Percentiles rank a stretch among this genome's conserved stretches.
These are phyloP conservation scores for Ctenopoma multispine DNA, from an alignment of 2,797 vertebrate genomes.

Conservation along the genomic window DNA sequence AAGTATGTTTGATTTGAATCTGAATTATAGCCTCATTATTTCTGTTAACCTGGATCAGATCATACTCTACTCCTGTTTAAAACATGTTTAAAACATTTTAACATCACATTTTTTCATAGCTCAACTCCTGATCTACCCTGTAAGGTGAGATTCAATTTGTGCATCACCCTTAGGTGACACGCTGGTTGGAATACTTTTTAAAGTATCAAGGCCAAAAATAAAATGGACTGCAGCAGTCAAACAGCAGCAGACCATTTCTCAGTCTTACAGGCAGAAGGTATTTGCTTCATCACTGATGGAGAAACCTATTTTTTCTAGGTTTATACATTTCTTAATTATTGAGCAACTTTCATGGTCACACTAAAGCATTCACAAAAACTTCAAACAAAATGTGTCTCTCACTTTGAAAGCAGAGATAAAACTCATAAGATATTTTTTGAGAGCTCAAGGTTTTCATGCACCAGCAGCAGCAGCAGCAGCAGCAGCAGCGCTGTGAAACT, in stretches of 20 bases:
- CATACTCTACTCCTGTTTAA: not conserved
- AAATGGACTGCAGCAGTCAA: not conserved
- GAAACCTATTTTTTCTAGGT: not conserved
- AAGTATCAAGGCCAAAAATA: not conserved
- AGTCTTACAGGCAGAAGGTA: too few relatives aligned
- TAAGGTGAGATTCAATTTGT: conserved; percentile 3
- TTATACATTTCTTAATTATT: not conserved
- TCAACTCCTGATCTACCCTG: not conserved
- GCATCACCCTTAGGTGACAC: not conserved
- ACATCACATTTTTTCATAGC: not conserved
- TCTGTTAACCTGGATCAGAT: not conserved
- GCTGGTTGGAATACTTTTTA: not conserved
- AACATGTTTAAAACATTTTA: too few relatives aligned
- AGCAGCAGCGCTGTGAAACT: conserved; percentile 11
- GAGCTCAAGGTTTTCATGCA: conserved; percentile 27
- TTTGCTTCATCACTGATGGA: too few relatives aligned
- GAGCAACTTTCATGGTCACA: not conserved
- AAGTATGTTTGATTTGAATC: conserved; percentile 20
- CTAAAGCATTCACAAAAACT: not conserved
- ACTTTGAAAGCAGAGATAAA: conserved; percentile 7
- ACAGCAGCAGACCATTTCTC: not conserved
- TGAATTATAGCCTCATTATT: conserved; percentile 1
- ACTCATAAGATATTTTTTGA: not conserved
- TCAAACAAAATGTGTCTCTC: not conserved
- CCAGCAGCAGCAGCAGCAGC: conserved; percentile 5